Evolutionary conservation across 2,113 vertebrate species (phyloP), one percentile per base, ranked within the genome.

Genomic region (Pimephales promelas): DNA sequence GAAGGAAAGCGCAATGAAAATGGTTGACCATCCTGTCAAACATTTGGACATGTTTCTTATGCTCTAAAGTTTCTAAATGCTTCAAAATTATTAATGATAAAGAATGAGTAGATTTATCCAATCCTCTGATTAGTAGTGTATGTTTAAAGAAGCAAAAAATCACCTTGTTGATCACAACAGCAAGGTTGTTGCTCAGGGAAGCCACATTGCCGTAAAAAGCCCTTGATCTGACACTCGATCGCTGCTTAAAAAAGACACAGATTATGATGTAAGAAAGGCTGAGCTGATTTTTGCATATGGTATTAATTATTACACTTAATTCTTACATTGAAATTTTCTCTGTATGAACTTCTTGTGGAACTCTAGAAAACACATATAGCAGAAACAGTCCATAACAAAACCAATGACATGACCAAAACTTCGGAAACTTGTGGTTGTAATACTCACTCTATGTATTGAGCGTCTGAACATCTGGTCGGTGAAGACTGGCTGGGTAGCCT

Each of bases 161-260:
- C 52, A 87, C 86, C 83, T 82, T 20, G 3, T 72, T 24, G 24
- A 87, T 75, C 31, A 72, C 34, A 56, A 1, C 9, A 16, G 40
- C 1, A 13, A 84, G 40, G 0, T 14, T 34, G n/a, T 82, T 7
- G 24, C 22, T 62, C 24, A 74, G 1, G 34, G 34, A 57, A 24
- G 47, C 7, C 1, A 10, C 14, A 4, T 57, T 78, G 1, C 0
- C 6, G 2, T 34, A 45, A 22, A 4, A 11, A n/a, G 6, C 59
- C 45, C 24, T 56, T 22, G 62, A 54, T 54, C 47, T 71, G 4
- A 5, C 22, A n/a, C n/a, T 61, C 3, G 59, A 28, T 0, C 20
- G 7, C 56, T 84, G 66, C 2, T 56, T 22, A 20, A n/a, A 22
- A 5, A 49, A 84, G 72, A 5, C 5, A 77, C 54, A 82, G 59